Evolutionary conservation across 2,888 invertebrate species (phyloP).

Genomic region (Griposia aprilina): DNA sequence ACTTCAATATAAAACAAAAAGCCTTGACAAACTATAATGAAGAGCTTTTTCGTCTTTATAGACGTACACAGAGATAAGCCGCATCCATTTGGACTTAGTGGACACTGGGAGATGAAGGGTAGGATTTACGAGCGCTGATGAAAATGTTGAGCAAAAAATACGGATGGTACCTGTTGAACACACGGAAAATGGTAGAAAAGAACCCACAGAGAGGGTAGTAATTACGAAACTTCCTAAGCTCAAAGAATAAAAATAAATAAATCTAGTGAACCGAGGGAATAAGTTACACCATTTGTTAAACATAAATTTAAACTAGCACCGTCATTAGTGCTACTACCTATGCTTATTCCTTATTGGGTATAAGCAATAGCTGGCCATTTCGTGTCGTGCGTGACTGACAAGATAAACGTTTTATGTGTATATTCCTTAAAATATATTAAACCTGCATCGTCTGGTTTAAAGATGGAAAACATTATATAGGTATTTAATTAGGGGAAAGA

Average conservation of each 20-base stretch:
- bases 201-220: conserved; percentile 67
- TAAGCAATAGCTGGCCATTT: conserved; percentile 10
- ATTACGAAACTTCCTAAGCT: conserved; percentile 75
- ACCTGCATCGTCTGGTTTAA: background rate
- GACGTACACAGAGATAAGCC: conserved; percentile 31
- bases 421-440: background rate
- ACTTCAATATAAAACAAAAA: conserved; percentile 2
- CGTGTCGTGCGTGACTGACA: conserved; percentile 17
- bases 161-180: conserved; percentile 71
- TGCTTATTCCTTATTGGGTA: conserved; percentile 14
- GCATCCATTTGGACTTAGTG: conserved; percentile 53
- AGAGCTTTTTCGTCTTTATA: conserved; percentile 18
- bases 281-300: conserved; percentile 47
- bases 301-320: conserved; percentile 46
- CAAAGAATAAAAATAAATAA: conserved; percentile 69
- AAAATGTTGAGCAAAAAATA: conserved; percentile 72
- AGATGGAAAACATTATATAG: background rate
- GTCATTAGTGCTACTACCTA: conserved; percentile 32
- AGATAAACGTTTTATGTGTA: conserved; percentile 17
- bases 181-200: conserved; percentile 40
- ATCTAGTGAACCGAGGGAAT: conserved; percentile 65
- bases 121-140: conserved; percentile 64
- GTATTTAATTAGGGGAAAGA: background rate
- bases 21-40: conserved; percentile 15
- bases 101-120: conserved; percentile 43